Evolutionary conservation across 2,888 invertebrate genomes (phyloP).

Genomic region (Charanyca ferruginea): DNA sequence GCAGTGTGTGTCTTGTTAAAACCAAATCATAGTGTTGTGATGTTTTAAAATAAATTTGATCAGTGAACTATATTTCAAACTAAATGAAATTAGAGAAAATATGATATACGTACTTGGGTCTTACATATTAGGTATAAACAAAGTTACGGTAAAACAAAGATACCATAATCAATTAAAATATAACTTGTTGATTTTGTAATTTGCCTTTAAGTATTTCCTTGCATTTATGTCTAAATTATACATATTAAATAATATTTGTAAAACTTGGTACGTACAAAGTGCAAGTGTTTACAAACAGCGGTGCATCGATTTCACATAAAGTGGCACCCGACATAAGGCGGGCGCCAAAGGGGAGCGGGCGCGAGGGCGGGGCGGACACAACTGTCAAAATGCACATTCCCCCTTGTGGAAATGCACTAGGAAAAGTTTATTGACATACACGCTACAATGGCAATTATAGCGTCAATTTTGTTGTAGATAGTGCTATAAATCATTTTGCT

Average conservation of each 20-base stretch:
- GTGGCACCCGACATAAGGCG: conserved; percentile 67
- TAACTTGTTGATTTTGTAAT: no score
- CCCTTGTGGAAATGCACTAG: conserved; percentile 14
- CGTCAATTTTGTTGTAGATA: neutral
- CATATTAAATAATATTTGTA: conserved; percentile 31
- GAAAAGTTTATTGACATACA: conserved; percentile 19
- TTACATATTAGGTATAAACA: no score
- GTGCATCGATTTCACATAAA: conserved; percentile 91
- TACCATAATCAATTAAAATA: no score
- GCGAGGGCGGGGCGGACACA: conserved; percentile 58
- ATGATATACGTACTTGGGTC: neutral
- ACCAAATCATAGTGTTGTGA: conserved; percentile 32
- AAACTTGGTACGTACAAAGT: conserved; percentile 62
- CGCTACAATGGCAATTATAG: neutral
- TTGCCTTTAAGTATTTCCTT: neutral
- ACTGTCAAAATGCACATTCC: conserved; percentile 45
- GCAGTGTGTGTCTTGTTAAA: conserved; percentile 38
- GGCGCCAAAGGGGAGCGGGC: conserved; percentile 42
- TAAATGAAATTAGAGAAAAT: neutral
- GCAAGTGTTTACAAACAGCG: conserved; percentile 90
- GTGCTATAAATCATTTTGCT: neutral
- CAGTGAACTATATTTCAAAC: neutral
- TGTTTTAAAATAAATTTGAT: conserved; percentile 9
- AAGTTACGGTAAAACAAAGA: no score
- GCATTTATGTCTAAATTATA: conserved; percentile 2